Percentiles rank a stretch among this genome's conserved stretches.
These are phyloP conservation scores for Lerista edwardsae DNA, from an alignment of 2,797 vertebrate genomes.

Conservation along the genomic window DNA sequence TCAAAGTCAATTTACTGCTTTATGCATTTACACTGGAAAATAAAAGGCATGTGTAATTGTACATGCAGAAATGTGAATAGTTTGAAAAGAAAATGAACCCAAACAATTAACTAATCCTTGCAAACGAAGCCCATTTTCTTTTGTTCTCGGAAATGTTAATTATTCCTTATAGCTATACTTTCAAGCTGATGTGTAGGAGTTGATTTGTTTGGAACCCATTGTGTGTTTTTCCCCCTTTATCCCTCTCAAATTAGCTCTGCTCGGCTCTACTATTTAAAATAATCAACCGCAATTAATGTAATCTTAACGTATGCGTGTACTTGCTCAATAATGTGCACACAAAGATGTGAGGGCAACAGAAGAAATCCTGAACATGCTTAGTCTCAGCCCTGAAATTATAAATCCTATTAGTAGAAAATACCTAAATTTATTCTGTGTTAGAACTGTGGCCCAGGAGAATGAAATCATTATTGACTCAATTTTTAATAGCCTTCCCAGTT, in stretches of 20 bases:
- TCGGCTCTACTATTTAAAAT: constrained; percentile 15
- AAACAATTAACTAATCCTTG: constrained; percentile 26
- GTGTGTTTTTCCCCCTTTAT: not conserved
- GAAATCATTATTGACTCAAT: constrained; percentile 12
- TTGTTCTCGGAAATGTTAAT: constrained; percentile 47
- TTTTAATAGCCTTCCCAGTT: not conserved
- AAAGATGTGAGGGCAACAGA: constrained; percentile 11
- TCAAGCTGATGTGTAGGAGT: constrained; percentile 39
- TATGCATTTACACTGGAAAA: constrained; percentile 25
- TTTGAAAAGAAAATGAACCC: constrained; percentile 30
- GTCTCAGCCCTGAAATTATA: not conserved
- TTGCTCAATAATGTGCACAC: not conserved
- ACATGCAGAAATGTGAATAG: constrained; percentile 23
- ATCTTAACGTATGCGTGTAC: constrained; percentile 7
- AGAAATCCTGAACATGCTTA: not conserved
- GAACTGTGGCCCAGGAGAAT: not conserved
- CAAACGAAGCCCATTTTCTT: constrained; percentile 46
- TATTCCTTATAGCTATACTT: constrained; percentile 40
- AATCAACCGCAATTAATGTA: constrained; percentile 37
- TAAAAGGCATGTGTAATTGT: constrained; percentile 23
- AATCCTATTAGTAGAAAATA: not conserved
- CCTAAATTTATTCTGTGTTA: not conserved
- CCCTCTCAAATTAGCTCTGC: not conserved
- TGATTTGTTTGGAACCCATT: constrained; percentile 34
- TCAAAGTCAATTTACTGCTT: constrained; percentile 8